Evolutionary conservation across 2,888 invertebrate species (phyloP).

Genomic region (Electrophaes corylata): DNA sequence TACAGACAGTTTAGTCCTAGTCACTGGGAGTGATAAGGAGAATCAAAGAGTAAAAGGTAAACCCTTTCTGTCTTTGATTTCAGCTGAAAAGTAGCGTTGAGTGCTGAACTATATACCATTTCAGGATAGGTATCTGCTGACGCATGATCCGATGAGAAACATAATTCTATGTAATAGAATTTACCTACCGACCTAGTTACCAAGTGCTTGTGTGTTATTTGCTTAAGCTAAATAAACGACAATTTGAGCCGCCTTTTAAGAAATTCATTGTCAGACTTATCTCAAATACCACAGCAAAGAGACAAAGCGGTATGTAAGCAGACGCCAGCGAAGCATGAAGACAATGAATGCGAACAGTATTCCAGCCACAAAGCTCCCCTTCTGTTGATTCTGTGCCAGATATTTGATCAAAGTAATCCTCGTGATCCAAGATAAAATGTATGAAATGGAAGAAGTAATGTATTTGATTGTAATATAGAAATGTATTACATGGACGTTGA

Average conservation of each 20-base stretch:
- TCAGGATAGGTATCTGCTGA: no score
- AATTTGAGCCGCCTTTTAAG: background rate
- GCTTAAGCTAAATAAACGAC: no score
- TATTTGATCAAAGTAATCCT: background rate
- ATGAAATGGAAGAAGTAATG: background rate
- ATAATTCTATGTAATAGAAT: no score
- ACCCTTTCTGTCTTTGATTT: no score
- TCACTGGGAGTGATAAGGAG: no score
- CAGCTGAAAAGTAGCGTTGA: no score
- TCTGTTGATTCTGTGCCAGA: constrained; percentile 1
- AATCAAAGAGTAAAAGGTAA: no score
- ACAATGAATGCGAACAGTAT: background rate
- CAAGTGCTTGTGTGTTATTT: no score
- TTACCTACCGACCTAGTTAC: no score
- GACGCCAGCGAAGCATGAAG: constrained; percentile 2
- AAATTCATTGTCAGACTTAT: background rate
- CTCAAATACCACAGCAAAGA: constrained; percentile 8
- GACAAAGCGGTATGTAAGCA: background rate
- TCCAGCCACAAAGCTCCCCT: background rate
- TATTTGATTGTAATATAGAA: background rate
- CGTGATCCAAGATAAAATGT: background rate
- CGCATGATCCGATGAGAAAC: no score
- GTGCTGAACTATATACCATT: no score
- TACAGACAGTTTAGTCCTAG: no score
- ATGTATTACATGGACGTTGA: background rate